phyloP scores from a whole-genome alignment of 1,140 invertebrate species.

The Drosophila guanche region DNA sequence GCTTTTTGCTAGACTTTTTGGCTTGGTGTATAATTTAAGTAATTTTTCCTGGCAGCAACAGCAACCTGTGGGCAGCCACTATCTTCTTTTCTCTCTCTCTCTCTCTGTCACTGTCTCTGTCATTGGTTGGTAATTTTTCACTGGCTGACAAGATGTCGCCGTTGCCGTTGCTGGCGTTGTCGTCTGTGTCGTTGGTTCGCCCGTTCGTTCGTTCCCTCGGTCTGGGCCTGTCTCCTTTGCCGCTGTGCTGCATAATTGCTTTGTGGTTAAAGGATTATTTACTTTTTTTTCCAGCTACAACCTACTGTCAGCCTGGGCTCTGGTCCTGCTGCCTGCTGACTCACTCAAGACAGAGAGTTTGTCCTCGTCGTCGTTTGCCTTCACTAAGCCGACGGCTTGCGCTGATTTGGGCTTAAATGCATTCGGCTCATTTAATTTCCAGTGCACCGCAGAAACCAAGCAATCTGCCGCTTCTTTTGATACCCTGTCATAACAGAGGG shows the following conservation, averaged over 20 bases:
- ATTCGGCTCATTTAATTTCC: slow-evolving; percentile 78
- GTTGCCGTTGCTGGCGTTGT: slow-evolving; percentile 7
- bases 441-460: slow-evolving; percentile 46
- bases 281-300: slow-evolving; percentile 55
- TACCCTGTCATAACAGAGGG: background rate
- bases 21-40: slow-evolving; percentile 56
- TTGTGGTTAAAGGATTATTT: slow-evolving; percentile 76
- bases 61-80: slow-evolving; percentile 60
- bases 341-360: slow-evolving; percentile 65
- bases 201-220: background rate
- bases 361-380: slow-evolving; percentile 28
- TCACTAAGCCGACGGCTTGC: slow-evolving; percentile 67
- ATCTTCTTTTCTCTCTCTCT: background rate
- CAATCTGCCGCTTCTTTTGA: slow-evolving; percentile 4
- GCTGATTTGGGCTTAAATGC: slow-evolving; percentile 79
- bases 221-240: slow-evolving; percentile 14
- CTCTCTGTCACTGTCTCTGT: slow-evolving; percentile 8
- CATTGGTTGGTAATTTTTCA: slow-evolving; percentile 71
- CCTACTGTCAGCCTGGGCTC: slow-evolving; percentile 1
- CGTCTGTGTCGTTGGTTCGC: slow-evolving; percentile 15
- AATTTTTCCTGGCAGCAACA: slow-evolving; percentile 48
- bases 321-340: slow-evolving; percentile 47
- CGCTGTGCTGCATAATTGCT: slow-evolving; percentile 74
- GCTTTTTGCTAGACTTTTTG: slow-evolving; percentile 50
- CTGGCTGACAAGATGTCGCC: slow-evolving; percentile 73